Conservation (phyloP, 2,797 vertebrate genomes). For the Enteromius radiatus region DNA sequence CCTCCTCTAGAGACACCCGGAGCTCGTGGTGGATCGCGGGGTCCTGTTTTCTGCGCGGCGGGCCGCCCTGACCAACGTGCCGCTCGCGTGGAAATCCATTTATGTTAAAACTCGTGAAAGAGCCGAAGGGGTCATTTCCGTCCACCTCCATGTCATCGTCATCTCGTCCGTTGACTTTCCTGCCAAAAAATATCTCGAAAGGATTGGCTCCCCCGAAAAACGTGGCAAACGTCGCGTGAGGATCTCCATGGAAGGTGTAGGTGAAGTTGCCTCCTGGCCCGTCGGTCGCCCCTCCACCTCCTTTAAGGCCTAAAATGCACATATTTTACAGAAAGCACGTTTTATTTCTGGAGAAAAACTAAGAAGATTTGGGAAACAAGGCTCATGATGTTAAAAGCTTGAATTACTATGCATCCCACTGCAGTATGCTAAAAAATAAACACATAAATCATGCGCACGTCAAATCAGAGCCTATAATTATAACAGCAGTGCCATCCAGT, state of each 20-base stretch:
- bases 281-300: constrained; percentile 86
- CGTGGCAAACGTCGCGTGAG: constrained; percentile 97
- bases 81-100: constrained; percentile 95
- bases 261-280: constrained; percentile 92
- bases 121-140: constrained; percentile 90
- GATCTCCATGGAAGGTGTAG: constrained; percentile 97
- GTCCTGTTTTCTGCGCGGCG: constrained; percentile 91
- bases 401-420: not conserved
- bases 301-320: constrained; percentile 86
- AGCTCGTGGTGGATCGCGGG: constrained; percentile 96
- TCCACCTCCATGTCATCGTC: constrained; percentile 96
- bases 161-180: constrained; percentile 89
- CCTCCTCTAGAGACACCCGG: constrained; percentile 94
- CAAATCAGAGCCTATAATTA: not conserved
- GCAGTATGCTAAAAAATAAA: not conserved
- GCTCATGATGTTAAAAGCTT: not conserved
- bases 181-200: constrained; percentile 97
- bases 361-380: not conserved
- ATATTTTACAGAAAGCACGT: constrained; percentile 34
- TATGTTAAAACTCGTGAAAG: constrained; percentile 91
- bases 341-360: not conserved
- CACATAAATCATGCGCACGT: not conserved
- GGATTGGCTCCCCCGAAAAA: constrained; percentile 97
- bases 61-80: constrained; percentile 84
- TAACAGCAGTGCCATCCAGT: not conserved